Evolutionary conservation across 2,888 invertebrate species (phyloP).

Genomic region (Morpho deidamia): DNA sequence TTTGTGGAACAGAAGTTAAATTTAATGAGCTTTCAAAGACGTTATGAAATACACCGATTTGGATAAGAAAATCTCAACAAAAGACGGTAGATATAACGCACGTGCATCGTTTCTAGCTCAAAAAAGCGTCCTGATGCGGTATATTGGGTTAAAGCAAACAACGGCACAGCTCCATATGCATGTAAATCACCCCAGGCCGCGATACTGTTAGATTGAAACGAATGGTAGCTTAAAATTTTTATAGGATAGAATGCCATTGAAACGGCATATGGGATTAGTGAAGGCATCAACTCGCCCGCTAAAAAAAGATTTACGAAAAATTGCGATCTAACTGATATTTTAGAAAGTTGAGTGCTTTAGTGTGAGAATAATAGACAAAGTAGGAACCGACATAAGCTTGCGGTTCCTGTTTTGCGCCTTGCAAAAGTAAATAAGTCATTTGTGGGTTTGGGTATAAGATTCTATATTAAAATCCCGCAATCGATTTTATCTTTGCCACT

Average conservation of each 20-base stretch:
- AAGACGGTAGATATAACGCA: constrained; percentile 16
- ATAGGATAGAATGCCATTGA: constrained; percentile 43
- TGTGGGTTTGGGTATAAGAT: too few species aligned
- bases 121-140: constrained; percentile 23
- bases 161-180: constrained; percentile 53
- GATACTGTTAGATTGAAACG: constrained; percentile 63
- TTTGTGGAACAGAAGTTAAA: constrained; percentile 2
- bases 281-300: constrained; percentile 16
- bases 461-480: too few species aligned
- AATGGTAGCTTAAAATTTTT: constrained; percentile 60
- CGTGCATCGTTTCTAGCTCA: constrained; percentile 25
- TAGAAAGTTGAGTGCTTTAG: too few species aligned
- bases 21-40: constrained; percentile 5
- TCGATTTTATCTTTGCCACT: too few species aligned
- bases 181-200: constrained; percentile 59
- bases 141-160: constrained; percentile 58
- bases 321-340: too few species aligned
- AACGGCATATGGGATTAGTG: constrained; percentile 23
- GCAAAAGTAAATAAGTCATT: too few species aligned
- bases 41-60: constrained; percentile 13
- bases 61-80: constrained; percentile 14
- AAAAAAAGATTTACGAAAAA: not conserved
- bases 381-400: too few species aligned
- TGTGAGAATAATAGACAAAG: too few species aligned
- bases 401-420: too few species aligned